phyloP scores from a whole-genome alignment of 1,140 invertebrate species.

The Ruditapes philippinarum region DNA sequence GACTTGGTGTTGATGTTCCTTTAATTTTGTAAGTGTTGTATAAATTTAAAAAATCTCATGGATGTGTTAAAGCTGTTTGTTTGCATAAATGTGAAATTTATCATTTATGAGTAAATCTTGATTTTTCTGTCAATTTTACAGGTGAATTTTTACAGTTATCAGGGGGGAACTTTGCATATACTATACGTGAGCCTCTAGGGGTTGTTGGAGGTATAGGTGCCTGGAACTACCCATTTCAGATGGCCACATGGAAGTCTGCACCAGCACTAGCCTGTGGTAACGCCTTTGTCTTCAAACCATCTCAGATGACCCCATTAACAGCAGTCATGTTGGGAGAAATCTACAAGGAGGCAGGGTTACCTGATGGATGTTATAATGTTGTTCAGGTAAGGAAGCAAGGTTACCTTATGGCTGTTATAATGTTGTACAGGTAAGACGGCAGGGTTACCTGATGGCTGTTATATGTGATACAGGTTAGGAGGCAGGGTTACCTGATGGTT shows the following conservation, averaged over 20 bases:
- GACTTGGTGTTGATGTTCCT: too few relatives aligned
- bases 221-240: slow-evolving; percentile 90
- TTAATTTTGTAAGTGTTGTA: too few relatives aligned
- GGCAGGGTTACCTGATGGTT: too few relatives aligned
- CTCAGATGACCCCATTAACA: slow-evolving; percentile 88
- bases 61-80: too few relatives aligned
- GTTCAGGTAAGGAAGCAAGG: slow-evolving; percentile 88
- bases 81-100: too few relatives aligned
- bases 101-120: too few relatives aligned
- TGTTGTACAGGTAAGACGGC: too few relatives aligned
- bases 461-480: too few relatives aligned
- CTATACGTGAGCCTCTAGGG: slow-evolving; percentile 88
- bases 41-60: too few relatives aligned
- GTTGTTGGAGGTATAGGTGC: slow-evolving; percentile 89
- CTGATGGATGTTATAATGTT: slow-evolving; percentile 88
- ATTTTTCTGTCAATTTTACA: slow-evolving; percentile 58
- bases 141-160: slow-evolving; percentile 85
- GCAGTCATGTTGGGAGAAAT: slow-evolving; percentile 88
- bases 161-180: slow-evolving; percentile 86
- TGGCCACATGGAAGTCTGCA: slow-evolving; percentile 87
- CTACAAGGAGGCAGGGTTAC: slow-evolving; percentile 88
- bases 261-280: slow-evolving; percentile 89
- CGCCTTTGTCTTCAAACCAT: slow-evolving; percentile 88
- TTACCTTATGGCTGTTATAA: too few relatives aligned
- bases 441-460: too few relatives aligned